phyloP scores from a whole-genome alignment of 2,888 invertebrate genomes.

The Protodeltote pygarga region DNA sequence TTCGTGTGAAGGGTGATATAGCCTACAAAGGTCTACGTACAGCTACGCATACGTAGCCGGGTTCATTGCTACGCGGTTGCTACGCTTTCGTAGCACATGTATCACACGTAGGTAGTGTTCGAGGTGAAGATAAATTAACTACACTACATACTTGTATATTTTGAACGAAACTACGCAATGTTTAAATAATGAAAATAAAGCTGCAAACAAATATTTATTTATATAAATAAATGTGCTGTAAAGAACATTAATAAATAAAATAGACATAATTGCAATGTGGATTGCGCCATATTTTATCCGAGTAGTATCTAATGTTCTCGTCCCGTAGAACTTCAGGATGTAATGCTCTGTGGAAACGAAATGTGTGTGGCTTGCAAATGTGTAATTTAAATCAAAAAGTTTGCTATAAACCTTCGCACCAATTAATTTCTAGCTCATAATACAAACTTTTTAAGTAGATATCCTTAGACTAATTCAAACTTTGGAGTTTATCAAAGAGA shows the following conservation, averaged over 20 bases:
- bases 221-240: conserved; percentile 28
- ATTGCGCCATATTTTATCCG: conserved; percentile 44
- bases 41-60: conserved; percentile 28
- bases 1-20: conserved; percentile 41
- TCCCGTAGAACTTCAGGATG: conserved; percentile 43
- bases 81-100: conserved; percentile 43
- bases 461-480: conserved; percentile 60
- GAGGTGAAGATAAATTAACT: too few species aligned
- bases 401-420: conserved; percentile 44
- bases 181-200: too few species aligned
- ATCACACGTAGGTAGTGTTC: neutral
- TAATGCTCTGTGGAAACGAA: conserved; percentile 49
- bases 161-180: too few species aligned
- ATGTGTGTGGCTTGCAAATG: conserved; percentile 46
- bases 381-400: conserved; percentile 52
- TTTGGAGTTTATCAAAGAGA: conserved; percentile 64
- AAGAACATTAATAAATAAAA: conserved; percentile 39
- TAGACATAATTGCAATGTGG: conserved; percentile 39
- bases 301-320: conserved; percentile 43
- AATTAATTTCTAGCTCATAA: conserved; percentile 54
- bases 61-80: conserved; percentile 41
- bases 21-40: conserved; percentile 31
- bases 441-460: conserved; percentile 44
- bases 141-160: too few species aligned
- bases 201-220: conserved; percentile 1